These are phyloP conservation scores for Lasius fuliginosus DNA, from an alignment of 2,888 invertebrate species.

Conservation along the genomic window DNA sequence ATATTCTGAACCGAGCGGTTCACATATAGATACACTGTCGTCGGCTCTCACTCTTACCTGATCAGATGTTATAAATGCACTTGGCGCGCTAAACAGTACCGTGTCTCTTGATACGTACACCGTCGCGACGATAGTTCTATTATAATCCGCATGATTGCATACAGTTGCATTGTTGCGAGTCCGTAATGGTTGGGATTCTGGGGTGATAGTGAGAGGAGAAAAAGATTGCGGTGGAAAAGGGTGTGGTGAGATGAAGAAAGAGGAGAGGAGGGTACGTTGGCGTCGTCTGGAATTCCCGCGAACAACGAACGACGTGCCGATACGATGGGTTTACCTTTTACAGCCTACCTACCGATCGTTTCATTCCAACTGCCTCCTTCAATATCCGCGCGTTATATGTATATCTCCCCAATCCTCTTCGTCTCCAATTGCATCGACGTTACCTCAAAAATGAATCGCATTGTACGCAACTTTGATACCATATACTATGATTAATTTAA, in stretches of 20 bases:
- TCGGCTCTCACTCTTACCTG: neutral
- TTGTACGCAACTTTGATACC: slow-evolving; percentile 21
- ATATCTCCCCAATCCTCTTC: slow-evolving; percentile 29
- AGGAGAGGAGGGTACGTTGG: slow-evolving; percentile 74
- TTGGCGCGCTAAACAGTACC: neutral
- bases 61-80: neutral
- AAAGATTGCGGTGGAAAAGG: slow-evolving; percentile 59
- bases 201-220: slow-evolving; percentile 54
- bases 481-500: slow-evolving; percentile 43
- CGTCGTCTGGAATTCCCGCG: slow-evolving; percentile 77
- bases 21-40: no score
- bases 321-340: slow-evolving; percentile 79
- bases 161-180: slow-evolving; percentile 78
- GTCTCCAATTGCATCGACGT: slow-evolving; percentile 13
- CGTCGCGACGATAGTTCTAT: slow-evolving; percentile 41
- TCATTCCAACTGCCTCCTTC: slow-evolving; percentile 78
- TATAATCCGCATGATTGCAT: slow-evolving; percentile 72
- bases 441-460: slow-evolving; percentile 37
- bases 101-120: neutral
- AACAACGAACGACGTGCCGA: slow-evolving; percentile 77
- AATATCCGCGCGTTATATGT: slow-evolving; percentile 61
- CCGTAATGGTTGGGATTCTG: slow-evolving; percentile 66
- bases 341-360: slow-evolving; percentile 82
- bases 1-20: no score
- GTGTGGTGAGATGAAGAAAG: slow-evolving; percentile 42